Percentiles rank a stretch among this genome's conserved stretches.
Evolutionary conservation across 64 coral and sea anemone species (phyloP).

Genomic region (Montipora capricornis): DNA sequence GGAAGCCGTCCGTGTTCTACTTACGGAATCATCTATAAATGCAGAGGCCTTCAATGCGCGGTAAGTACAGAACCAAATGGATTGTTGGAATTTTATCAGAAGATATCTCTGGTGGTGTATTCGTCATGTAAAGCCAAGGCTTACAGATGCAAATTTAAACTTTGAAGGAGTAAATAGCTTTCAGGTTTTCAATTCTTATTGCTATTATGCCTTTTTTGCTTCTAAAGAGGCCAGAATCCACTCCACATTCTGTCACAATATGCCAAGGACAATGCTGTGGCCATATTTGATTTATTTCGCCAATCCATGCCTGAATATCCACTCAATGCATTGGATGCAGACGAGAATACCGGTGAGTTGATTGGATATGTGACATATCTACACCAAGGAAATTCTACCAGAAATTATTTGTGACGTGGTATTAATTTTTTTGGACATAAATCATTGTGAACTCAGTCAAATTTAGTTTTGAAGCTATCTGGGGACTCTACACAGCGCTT

Average conservation of each 20-base stretch:
- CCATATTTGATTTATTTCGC: slow-evolving; percentile 89
- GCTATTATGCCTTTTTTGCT: neutral
- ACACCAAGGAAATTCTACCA: too few relatives aligned
- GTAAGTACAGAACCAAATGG: slow-evolving; percentile 5
- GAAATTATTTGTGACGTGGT: too few relatives aligned
- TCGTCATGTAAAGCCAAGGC: too few relatives aligned
- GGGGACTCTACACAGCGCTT: too few relatives aligned
- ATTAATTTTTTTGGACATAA: too few relatives aligned
- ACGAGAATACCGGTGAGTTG: slow-evolving; percentile 87
- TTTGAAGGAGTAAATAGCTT: too few relatives aligned
- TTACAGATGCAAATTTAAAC: too few relatives aligned
- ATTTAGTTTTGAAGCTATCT: too few relatives aligned
- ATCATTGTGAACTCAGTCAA: too few relatives aligned
- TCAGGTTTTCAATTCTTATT: neutral
- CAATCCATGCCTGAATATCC: slow-evolving; percentile 95
- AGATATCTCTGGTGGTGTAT: too few relatives aligned
- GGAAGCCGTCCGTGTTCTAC: slow-evolving; percentile 83
- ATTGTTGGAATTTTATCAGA: too few relatives aligned
- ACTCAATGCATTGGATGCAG: slow-evolving; percentile 87
- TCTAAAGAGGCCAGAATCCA: slow-evolving; percentile 83
- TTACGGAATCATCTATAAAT: slow-evolving; percentile 93
- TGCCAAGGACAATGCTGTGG: slow-evolving; percentile 90
- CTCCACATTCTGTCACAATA: slow-evolving; percentile 91
- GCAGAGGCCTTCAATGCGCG: slow-evolving; percentile 81
- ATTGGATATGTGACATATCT: too few relatives aligned